Evolutionary conservation across 2,888 invertebrate genomes (phyloP), one percentile per base, ranked within the genome.

Genomic region (Antheraea yamamai): DNA sequence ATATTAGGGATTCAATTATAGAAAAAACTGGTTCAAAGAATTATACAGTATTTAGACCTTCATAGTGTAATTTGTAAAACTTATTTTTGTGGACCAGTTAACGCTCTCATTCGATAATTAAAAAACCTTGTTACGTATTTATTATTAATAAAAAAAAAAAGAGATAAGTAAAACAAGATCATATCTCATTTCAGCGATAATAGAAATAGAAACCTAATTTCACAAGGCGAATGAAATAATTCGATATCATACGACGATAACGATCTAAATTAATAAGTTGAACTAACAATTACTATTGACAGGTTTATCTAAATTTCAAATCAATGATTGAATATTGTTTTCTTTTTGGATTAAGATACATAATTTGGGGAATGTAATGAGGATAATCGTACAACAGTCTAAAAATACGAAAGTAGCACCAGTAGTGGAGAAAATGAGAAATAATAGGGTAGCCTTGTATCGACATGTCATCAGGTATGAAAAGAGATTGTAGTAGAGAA

Each of bases 201-300:
- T 0, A 30, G 64, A 66, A 66, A 66, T 16, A 66, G 16, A 66
- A 66, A 66, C 16, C 16, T 30, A 30, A 66, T 66, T 30, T 66
- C 30, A 30, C 30, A 66, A 66, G 61, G 61, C 10, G 64, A 30
- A 66, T 26, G 64, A 16, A 66, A 66, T 66, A 16, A 66, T 66
- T 16, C 14, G 64, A 66, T 66, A 61, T 61, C 23, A 61, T 10
- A 61, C 10, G n/a, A 23, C n/a, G 23, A 61, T 61, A 66, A 30
- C 30, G 30, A 66, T 66, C 30, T 26, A 30, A 66, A 66, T 66
- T 66, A 66, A 66, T 66, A 66, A 66, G 30, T 66, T 30, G 14
- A 66, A 66, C 26, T 16, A 66, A 16, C 30, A 66, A 66, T 66
- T 66, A 66, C 30, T 66, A 16, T 16, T 66, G 64, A 66, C 30